phyloP scores from a whole-genome alignment of 2,888 invertebrate species.

The Alloplasta piceator region DNA sequence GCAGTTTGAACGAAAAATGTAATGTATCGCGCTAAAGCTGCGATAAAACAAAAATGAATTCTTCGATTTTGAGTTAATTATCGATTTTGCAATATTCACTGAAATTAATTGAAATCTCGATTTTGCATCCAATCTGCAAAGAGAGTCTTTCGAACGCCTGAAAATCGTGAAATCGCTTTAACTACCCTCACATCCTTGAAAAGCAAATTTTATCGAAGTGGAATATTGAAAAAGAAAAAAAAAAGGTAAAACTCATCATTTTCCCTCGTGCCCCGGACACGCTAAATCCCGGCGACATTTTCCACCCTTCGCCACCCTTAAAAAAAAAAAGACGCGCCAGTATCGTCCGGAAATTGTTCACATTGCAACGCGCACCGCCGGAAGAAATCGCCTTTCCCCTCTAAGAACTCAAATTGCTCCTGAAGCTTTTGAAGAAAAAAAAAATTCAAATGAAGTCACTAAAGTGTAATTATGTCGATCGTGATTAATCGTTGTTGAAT shows the following conservation, averaged over 20 bases:
- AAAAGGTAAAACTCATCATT: slow-evolving; percentile 36
- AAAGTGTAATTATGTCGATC: slow-evolving; percentile 72
- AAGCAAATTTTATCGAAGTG: background rate
- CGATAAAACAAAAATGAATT: slow-evolving; percentile 22
- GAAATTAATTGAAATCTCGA: slow-evolving; percentile 53
- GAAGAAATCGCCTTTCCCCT: slow-evolving; percentile 42
- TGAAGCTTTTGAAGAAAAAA: slow-evolving; percentile 35
- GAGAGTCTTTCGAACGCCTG: slow-evolving; percentile 77
- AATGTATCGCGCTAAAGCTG: slow-evolving; percentile 23
- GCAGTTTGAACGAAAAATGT: background rate
- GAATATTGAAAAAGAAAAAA: background rate
- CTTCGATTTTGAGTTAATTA: slow-evolving; percentile 19
- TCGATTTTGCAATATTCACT: slow-evolving; percentile 32
- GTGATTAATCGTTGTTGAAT: slow-evolving; percentile 78
- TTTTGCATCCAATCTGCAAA: slow-evolving; percentile 53
- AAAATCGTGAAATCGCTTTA: slow-evolving; percentile 73
- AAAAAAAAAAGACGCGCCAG: slow-evolving; percentile 53
- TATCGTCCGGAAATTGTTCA: slow-evolving; percentile 53
- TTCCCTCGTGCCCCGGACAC: slow-evolving; percentile 76
- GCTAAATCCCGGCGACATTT: slow-evolving; percentile 77
- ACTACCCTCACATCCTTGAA: slow-evolving; percentile 28
- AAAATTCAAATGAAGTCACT: slow-evolving; percentile 50
- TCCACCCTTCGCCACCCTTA: slow-evolving; percentile 16
- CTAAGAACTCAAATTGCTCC: slow-evolving; percentile 22
- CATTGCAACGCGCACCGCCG: slow-evolving; percentile 42